These are phyloP conservation scores for Leptobrachium ailaonicum DNA, from an alignment of 2,113 vertebrate species.

Conservation along the genomic window DNA sequence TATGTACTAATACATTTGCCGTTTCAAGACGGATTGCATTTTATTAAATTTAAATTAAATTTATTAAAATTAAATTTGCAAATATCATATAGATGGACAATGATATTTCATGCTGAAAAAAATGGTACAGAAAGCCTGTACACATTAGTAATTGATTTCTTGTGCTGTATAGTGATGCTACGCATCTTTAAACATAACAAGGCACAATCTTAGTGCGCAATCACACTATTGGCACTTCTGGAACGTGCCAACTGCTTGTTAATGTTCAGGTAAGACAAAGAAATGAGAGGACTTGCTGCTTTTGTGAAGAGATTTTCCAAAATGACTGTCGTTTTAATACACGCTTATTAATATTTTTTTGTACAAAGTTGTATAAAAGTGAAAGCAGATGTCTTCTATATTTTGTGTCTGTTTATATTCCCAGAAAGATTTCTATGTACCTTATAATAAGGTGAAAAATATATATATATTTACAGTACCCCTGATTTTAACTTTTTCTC, in stretches of 20 bases:
- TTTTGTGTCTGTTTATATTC: conserved; percentile 51
- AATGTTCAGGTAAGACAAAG: background rate
- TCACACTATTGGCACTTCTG: conserved; percentile 14
- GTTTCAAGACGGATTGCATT: too few species aligned
- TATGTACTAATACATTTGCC: too few species aligned
- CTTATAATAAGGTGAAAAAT: conserved; percentile 50
- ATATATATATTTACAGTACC: conserved; percentile 42
- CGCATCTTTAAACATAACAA: conserved; percentile 5
- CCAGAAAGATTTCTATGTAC: conserved; percentile 50
- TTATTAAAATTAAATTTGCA: too few species aligned
- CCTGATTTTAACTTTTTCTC: conserved; percentile 1
- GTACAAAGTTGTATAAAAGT: conserved; percentile 48
- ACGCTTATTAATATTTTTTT: conserved; percentile 37
- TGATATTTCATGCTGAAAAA: background rate
- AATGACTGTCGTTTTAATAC: conserved; percentile 38
- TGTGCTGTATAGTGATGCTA: conserved; percentile 9
- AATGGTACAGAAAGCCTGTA: conserved; percentile 2
- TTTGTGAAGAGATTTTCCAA: conserved; percentile 38
- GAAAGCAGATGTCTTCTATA: conserved; percentile 47
- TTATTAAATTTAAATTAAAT: too few species aligned
- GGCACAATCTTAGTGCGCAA: background rate
- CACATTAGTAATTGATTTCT: background rate
- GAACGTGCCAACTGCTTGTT: conserved; percentile 13
- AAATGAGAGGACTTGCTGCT: conserved; percentile 12
- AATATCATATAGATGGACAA: background rate